Conservation (phyloP, 2,113 vertebrate species). For the Ammospiza caudacuta region DNA sequence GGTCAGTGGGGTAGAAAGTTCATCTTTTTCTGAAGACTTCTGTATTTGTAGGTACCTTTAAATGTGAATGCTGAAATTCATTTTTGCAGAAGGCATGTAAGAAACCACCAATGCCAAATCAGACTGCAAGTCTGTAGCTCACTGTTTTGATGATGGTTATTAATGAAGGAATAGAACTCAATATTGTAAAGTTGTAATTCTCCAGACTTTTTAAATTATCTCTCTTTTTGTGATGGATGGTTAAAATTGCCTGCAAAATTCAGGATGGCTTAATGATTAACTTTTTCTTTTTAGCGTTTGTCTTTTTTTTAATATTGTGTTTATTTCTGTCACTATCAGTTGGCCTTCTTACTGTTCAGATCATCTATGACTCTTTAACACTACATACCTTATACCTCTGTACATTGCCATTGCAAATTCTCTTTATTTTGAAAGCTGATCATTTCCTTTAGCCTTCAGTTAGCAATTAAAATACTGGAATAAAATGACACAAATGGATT, state of each 20-base stretch:
- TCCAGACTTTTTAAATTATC: neutral
- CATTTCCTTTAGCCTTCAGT: neutral
- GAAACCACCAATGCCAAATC: neutral
- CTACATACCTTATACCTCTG: neutral
- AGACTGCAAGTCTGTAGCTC: neutral
- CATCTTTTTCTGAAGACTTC: neutral
- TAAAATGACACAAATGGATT: neutral
- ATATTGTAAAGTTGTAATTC: neutral
- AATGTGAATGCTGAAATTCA: neutral
- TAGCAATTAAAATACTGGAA: neutral
- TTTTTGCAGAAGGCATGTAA: neutral
- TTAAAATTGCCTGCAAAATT: neutral
- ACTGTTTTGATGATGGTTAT: neutral
- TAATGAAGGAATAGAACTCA: neutral
- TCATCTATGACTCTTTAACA: neutral
- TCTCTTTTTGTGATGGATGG: neutral
- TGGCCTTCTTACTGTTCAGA: neutral
- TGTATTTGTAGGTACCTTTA: neutral
- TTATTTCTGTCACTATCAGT: neutral
- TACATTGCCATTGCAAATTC: neutral
- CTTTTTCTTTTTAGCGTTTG: neutral
- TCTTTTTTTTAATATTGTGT: neutral
- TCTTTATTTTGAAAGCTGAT: neutral
- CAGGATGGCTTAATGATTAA: neutral
- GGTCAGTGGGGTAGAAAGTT: neutral